These are phyloP conservation scores for Pterocles gutturalis DNA, from an alignment of 2,113 vertebrate genomes.

Conservation along the genomic window DNA sequence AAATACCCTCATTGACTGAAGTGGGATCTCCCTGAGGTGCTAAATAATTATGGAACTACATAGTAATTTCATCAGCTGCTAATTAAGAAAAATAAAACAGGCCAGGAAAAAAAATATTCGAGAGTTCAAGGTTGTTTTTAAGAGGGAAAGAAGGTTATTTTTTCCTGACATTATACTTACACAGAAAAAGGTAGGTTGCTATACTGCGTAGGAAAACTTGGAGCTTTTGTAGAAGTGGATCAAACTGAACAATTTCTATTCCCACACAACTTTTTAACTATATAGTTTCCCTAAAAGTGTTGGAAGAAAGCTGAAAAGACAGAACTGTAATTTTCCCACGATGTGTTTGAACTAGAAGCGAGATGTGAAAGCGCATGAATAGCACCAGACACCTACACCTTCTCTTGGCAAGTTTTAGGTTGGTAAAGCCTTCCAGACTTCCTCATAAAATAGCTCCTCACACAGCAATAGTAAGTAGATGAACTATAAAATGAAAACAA, in stretches of 20 bases:
- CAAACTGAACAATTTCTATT: background rate
- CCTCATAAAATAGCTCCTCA: background rate
- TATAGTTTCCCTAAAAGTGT: background rate
- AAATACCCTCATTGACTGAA: conserved; percentile 23
- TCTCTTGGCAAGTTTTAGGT: background rate
- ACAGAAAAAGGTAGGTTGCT: background rate
- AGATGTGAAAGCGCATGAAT: background rate
- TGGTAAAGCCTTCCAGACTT: background rate
- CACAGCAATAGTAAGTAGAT: background rate
- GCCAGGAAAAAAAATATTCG: background rate
- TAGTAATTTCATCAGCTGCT: conserved; percentile 24
- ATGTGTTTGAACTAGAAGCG: background rate
- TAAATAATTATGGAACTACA: conserved; percentile 52
- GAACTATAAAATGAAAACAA: background rate
- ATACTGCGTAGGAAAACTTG: background rate
- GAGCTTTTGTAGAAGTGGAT: background rate
- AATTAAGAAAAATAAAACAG: conserved; percentile 59
- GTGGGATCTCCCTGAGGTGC: conserved; percentile 12
- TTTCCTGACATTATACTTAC: background rate
- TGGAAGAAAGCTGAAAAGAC: background rate
- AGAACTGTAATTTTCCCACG: background rate
- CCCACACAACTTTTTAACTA: background rate
- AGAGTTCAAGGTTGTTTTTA: conserved; percentile 45
- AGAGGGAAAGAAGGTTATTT: background rate
- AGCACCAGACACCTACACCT: background rate